These are phyloP conservation scores for Apostichopus parvimensis DNA, from an alignment of 35 echinoderm and acorn worm species.

Conservation along the genomic window DNA sequence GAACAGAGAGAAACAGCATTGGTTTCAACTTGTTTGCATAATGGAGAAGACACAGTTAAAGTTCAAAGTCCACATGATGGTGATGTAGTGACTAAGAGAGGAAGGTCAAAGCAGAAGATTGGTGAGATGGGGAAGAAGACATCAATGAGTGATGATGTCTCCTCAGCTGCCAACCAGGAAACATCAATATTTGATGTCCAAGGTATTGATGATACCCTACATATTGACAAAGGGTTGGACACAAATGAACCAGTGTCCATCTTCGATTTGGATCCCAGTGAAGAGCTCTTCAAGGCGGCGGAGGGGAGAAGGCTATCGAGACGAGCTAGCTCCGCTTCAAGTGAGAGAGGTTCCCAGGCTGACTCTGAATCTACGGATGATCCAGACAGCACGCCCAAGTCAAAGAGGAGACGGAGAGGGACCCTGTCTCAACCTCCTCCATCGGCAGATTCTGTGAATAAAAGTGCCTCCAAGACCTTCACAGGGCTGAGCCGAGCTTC, in stretches of 20 bases:
- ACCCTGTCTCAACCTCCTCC: background rate
- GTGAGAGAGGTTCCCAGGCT: conserved; percentile 35
- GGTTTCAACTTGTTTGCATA: background rate
- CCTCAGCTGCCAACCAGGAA: background rate
- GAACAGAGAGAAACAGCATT: background rate
- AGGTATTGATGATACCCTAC: conserved; percentile 37
- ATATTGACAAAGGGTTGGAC: conserved; percentile 6
- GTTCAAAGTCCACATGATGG: background rate
- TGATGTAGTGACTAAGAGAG: background rate
- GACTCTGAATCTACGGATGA: conserved; percentile 41
- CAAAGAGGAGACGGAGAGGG: conserved; percentile 26
- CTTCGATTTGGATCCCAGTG: conserved; percentile 36
- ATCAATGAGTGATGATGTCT: background rate
- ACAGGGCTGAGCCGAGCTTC: conserved; percentile 1
- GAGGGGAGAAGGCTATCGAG: background rate
- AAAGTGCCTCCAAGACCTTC: conserved; percentile 18
- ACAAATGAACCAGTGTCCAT: conserved; percentile 23
- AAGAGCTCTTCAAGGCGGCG: conserved; percentile 7
- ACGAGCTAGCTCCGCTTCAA: conserved; percentile 23
- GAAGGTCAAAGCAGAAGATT: background rate
- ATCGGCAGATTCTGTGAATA: conserved; percentile 6
- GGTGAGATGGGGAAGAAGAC: background rate
- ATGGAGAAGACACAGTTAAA: conserved; percentile 24
- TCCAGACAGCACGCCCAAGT: background rate
- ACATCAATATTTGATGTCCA: conserved; percentile 46